Percentiles rank a stretch among this genome's conserved stretches.
Evolutionary conservation across 2,113 vertebrate genomes (phyloP).

Genomic region (Atherinomorus stipes): DNA sequence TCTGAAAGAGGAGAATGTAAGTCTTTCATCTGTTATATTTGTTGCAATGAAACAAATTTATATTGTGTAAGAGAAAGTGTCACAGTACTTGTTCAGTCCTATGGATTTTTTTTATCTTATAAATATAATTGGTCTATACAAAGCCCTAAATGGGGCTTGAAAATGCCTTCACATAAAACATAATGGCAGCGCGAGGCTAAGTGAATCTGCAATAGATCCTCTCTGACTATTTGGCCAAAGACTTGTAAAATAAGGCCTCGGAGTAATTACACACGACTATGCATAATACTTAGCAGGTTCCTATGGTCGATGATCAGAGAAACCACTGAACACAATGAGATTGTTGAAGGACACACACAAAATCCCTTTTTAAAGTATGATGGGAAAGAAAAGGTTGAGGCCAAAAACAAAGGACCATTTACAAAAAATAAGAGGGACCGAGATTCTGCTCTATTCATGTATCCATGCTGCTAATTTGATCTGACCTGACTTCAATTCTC

Average conservation of each 20-base stretch:
- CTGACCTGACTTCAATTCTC: conserved; percentile 69
- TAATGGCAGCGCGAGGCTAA: conserved; percentile 66
- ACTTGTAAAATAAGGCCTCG: conserved; percentile 58
- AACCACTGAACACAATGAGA: conserved; percentile 13
- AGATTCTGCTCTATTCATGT: conserved; percentile 30
- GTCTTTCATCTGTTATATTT: background rate
- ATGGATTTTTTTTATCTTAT: conserved; percentile 46
- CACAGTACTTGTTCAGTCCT: conserved; percentile 39
- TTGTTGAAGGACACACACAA: conserved; percentile 30
- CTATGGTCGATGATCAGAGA: conserved; percentile 11
- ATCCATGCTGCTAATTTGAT: conserved; percentile 67
- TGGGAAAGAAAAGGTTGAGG: conserved; percentile 11
- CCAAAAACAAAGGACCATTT: conserved; percentile 32
- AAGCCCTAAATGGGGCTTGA: conserved; percentile 64
- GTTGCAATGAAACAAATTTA: conserved; percentile 4
- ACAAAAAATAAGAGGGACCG: conserved; percentile 17
- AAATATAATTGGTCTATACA: conserved; percentile 64
- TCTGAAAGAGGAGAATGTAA: background rate
- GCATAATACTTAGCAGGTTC: conserved; percentile 37
- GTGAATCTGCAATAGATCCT: conserved; percentile 54
- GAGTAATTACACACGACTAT: conserved; percentile 61
- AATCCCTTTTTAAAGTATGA: conserved; percentile 25
- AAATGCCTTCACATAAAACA: conserved; percentile 66
- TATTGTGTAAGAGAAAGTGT: background rate
- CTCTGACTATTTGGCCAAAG: conserved; percentile 53